Evolutionary conservation across 1,140 invertebrate species (phyloP).

Genomic region (Bombus affinis): DNA sequence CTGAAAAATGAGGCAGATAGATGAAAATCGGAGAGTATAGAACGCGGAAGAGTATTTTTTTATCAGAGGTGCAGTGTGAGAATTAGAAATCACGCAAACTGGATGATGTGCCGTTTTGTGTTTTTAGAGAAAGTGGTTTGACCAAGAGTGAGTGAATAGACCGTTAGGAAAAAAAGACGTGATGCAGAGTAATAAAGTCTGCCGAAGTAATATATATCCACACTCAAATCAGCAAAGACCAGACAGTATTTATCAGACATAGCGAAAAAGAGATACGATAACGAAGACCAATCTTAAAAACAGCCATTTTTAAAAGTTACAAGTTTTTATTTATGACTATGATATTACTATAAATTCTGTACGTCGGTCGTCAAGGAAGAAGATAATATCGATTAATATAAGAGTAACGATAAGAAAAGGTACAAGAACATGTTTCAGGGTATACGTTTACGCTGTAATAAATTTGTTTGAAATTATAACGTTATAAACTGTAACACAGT

Average conservation of each 20-base stretch:
- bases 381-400: neutral
- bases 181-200: conserved; percentile 60
- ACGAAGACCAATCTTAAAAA: conserved; percentile 46
- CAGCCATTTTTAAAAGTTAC: neutral
- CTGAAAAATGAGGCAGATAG: conserved; percentile 75
- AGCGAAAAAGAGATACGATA: conserved; percentile 42
- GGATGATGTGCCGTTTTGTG: conserved; percentile 70
- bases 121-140: conserved; percentile 63
- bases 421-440: neutral
- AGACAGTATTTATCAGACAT: conserved; percentile 72
- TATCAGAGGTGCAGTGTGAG: conserved; percentile 72
- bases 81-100: conserved; percentile 73
- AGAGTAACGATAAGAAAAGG: neutral
- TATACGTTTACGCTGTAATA: neutral
- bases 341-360: neutral
- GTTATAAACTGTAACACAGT: neutral
- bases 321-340: no score
- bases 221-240: conserved; percentile 69
- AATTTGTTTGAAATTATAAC: neutral
- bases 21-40: conserved; percentile 58
- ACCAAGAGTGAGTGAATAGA: conserved; percentile 60
- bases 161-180: conserved; percentile 57
- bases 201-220: conserved; percentile 53
- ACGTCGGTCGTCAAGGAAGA: neutral
- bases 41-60: conserved; percentile 57